phyloP scores from a whole-genome alignment of 1,140 invertebrate genomes.

The Drosophila auraria region DNA sequence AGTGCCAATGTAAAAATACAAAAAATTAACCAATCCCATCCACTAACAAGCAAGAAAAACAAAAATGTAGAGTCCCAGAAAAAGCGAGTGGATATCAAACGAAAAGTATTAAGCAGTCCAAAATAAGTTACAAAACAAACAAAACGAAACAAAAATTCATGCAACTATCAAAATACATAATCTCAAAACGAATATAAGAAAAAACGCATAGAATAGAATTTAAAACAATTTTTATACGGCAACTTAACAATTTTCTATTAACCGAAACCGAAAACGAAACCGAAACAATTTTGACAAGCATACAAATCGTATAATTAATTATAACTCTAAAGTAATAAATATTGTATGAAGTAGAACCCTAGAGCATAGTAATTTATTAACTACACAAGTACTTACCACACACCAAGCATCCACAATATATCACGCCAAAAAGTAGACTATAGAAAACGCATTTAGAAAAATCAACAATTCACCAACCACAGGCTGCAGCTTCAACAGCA shows the following conservation, averaged over 20 bases:
- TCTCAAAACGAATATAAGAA: constrained; percentile 34
- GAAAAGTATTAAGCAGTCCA: constrained; percentile 79
- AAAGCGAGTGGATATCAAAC: constrained; percentile 68
- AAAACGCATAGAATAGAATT: constrained; percentile 35
- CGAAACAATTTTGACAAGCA: constrained; percentile 41
- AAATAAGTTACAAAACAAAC: constrained; percentile 47
- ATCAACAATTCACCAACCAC: constrained; percentile 48
- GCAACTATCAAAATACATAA: constrained; percentile 52
- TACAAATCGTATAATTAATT: constrained; percentile 30
- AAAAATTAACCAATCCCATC: constrained; percentile 27
- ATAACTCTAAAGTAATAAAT: constrained; percentile 39
- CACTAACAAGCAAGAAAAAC: constrained; percentile 16
- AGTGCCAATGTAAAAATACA: constrained; percentile 64
- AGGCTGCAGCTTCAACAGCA: constrained; percentile 23
- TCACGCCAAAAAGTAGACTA: constrained; percentile 76
- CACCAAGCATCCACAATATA: constrained; percentile 48
- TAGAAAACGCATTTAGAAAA: constrained; percentile 57
- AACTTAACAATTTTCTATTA: constrained; percentile 47
- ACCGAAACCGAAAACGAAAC: constrained; percentile 20
- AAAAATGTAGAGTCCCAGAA: constrained; percentile 51
- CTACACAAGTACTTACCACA: constrained; percentile 60
- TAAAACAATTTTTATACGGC: constrained; percentile 61
- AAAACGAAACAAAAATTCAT: constrained; percentile 25
- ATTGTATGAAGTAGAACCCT: constrained; percentile 57
- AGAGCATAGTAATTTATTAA: constrained; percentile 78